Base-by-base conservation (phyloP, 2,888 invertebrate genomes). In the Tachystola acroxantha region DNA sequence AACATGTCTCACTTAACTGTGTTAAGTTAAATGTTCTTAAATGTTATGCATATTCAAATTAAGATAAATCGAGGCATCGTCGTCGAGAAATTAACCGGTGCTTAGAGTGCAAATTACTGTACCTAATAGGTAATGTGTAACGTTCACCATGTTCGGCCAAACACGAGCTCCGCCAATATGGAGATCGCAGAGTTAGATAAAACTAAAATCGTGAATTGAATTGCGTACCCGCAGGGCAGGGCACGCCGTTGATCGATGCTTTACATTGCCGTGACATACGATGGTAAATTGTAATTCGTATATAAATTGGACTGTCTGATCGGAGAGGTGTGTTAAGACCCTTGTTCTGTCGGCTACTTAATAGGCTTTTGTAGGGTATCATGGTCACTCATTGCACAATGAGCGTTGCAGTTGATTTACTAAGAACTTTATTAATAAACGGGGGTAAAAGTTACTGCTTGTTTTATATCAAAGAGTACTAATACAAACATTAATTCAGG, bases 161-260 rank as follows among this genome's bases (percentile, higher is more conserved):
- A 44, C 40, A 46, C 36, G 41, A 39, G 28, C 29, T 33, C 41
- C 30, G 34, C 39, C 33, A 37, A 29, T 41, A 33, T 36, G n/a
- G 26, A 31, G 45, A 42, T 45, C 34, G 39, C 34, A 37, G 32
- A 40, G 4, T 10, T 7, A 47, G 48, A 48, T 48, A 39, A n/a
- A 37, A 36, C 43, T 14, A 12, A 42, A 41, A 33, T 46, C 42
- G 43, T 46, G 46, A 44, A 45, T 45, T 35, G 29, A 42, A 42
- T 45, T 25, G 10, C 14, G 6, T 25, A 25, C 10, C 24, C 14
- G n/a, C 9, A 33, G 20, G 32, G 34, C 27, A 34, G 27, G 27
- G 27, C 29, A 12, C 33, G 33, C 24, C 12, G 7, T 10, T 39
- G 39, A 34, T 39, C 27, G 34, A 39, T 39, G 39, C 13, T 13